Evolutionary conservation across 2,888 invertebrate genomes (phyloP), one percentile per base, ranked within the genome.

Genomic region (Listrodromus nycthemerus): DNA sequence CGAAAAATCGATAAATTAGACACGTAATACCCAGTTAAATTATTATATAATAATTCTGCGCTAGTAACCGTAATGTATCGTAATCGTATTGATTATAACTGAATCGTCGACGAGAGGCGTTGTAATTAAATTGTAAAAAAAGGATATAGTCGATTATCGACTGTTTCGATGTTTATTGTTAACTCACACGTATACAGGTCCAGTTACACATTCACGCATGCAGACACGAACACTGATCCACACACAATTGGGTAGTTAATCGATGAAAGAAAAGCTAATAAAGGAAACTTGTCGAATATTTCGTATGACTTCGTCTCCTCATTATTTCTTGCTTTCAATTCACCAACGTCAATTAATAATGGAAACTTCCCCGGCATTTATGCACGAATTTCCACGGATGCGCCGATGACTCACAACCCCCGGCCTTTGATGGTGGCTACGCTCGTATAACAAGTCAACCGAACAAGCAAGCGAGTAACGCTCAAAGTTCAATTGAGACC

Each of bases 41-140:
- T 67, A 80, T 63, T 63, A 73, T 63, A 61, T 48, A 76, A 76
- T 41, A 71, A 67, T 76, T 71, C 50, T 83, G 61, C 61, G 61
- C 71, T 76, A 75, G 48, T 83, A 80, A 71, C 33, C 50, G 76
- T 83, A 55, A 73, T 58, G 37, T 70, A 66, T 75, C 63, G 67
- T 76, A 71, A 76, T 67, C 61, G 71, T 80, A 71, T 63, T 66
- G 52, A 80, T 76, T 65, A 70, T 69, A 50, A 41, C 65, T 58
- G 65, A 61, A 67, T 69, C 66, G 75, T 52, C 71, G 66, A 76
- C 48, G 55, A 77, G 48, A 74, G 78, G 74, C 27, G 73, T 30
- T 83, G 83, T 84, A 84, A 84, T 84, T 84, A 80, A 77, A 80
- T 45, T 80, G 77, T 80, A 84, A 80, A 83, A 80, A 84, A 69